Evolutionary conservation across 2,113 vertebrate species (phyloP), one percentile per base, ranked within the genome.

Genomic region (Menidia beryllina): DNA sequence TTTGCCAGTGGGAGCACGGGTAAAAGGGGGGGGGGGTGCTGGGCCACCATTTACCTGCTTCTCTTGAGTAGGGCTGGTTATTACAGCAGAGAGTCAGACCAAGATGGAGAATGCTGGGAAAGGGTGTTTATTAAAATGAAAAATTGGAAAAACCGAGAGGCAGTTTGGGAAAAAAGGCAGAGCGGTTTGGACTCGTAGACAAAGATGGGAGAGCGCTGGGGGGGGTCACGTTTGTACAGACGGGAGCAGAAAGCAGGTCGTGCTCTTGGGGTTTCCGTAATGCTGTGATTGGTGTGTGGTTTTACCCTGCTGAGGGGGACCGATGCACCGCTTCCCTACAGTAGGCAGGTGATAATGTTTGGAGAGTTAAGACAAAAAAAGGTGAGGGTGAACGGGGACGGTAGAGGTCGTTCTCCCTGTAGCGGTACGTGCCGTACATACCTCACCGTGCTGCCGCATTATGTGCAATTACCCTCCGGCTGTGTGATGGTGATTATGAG

Each of bases 341-440:
- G 69, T 12, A 21, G 83, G 69, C n/a, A 70, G 80, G 83, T 74
- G 77, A 84, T 90, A 82, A 90, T 88, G 80, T 69, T 36, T 60
- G 71, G 59, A 50, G 75, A 75, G 76, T 54, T 41, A 74, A 83
- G 81, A 89, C 81, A 72, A 68, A 84, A n/a, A 80, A 77, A 81
- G 75, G 75, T 72, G 79, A 75, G 71, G 5, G n/a, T 36, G 64
- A 85, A 82, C 82, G 74, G 47, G 75, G 39, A 77, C 73, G 15
- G n/a, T 72, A 85, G 88, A 89, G 91, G 90, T 90, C 87, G 81
- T 77, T 68, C 79, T 58, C 63, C 69, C 83, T 83, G 80, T 77
- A 79, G 68, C 20, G 30, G 51, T 75, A 84, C 83, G 78, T 89
- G 86, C 81, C 81, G 53, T 75, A 80, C 84, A 86, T 88, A 75